Evolutionary conservation across 1,140 invertebrate species (phyloP).

Genomic region (Lithobius niger): DNA sequence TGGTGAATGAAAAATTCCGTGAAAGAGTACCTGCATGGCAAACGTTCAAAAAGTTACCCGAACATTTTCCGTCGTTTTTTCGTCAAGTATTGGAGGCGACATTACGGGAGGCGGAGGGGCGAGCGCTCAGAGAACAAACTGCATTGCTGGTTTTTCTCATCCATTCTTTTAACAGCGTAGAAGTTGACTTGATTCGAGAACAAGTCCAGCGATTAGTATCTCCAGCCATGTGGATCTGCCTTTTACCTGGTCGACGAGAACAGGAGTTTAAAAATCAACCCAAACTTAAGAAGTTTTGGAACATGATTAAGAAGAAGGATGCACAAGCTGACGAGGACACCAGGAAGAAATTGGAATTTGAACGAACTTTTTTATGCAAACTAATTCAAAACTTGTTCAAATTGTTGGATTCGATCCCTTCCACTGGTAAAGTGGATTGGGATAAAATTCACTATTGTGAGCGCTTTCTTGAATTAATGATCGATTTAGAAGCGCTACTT

Average conservation of each 20-base stretch:
- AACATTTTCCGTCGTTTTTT: slow-evolving; percentile 79
- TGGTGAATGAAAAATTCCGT: slow-evolving; percentile 97
- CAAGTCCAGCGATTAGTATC: slow-evolving; percentile 86
- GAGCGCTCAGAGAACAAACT: slow-evolving; percentile 64
- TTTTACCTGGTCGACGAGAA: slow-evolving; percentile 68
- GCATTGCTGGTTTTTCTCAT: slow-evolving; percentile 81
- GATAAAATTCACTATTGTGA: slow-evolving; percentile 76
- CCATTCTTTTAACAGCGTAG: slow-evolving; percentile 88
- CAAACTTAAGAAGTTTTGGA: slow-evolving; percentile 88
- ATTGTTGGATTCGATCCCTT: slow-evolving; percentile 59
- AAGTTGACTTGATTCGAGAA: slow-evolving; percentile 80
- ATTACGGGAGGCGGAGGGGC: slow-evolving; percentile 42
- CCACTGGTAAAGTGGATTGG: slow-evolving; percentile 42
- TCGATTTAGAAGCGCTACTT: slow-evolving; percentile 87
- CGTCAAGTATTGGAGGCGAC: slow-evolving; percentile 59
- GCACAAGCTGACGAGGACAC: slow-evolving; percentile 47
- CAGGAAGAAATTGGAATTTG: slow-evolving; percentile 63
- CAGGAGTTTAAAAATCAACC: slow-evolving; percentile 71
- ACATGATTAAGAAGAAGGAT: slow-evolving; percentile 72
- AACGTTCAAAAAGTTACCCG: slow-evolving; percentile 61
- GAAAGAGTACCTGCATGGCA: slow-evolving; percentile 95
- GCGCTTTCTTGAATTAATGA: slow-evolving; percentile 87
- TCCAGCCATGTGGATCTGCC: slow-evolving; percentile 81
- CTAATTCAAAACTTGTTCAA: slow-evolving; percentile 84
- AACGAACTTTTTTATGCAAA: slow-evolving; percentile 70